phyloP scores from a whole-genome alignment of 2,113 vertebrate species.

The Platanista minor region DNA sequence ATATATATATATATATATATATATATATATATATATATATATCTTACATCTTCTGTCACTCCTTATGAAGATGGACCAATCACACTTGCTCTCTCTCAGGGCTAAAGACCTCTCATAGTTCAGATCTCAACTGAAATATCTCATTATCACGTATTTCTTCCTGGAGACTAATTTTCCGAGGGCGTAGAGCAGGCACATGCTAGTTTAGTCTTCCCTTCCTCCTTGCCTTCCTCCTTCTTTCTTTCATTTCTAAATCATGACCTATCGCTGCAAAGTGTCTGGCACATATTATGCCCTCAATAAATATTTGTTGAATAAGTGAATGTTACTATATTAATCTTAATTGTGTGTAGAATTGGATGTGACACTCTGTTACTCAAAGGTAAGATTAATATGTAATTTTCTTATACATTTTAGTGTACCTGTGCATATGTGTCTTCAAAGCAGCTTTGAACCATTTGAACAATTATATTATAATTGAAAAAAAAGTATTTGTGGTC shows the following conservation, averaged over 20 bases:
- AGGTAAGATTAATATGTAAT: neutral
- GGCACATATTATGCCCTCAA: neutral
- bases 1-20: no score
- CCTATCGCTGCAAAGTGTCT: neutral
- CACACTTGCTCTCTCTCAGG: neutral
- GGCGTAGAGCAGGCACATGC: neutral
- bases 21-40: neutral
- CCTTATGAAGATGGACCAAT: accelerated
- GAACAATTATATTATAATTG: neutral
- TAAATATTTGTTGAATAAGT: neutral
- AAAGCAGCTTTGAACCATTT: neutral
- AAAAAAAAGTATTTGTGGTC: neutral
- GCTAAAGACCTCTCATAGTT: neutral
- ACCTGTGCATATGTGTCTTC: neutral
- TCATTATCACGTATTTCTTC: neutral
- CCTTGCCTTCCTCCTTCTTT: neutral
- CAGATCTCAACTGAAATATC: neutral
- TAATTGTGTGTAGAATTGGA: neutral
- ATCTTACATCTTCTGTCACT: neutral
- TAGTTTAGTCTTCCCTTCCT: neutral
- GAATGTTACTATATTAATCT: neutral
- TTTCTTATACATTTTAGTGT: neutral
- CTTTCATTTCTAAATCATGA: neutral
- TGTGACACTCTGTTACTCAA: neutral
- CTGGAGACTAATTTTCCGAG: neutral